Evolutionary conservation across 2,113 vertebrate genomes (phyloP), one percentile per base, ranked within the genome.

Genomic region (Glaucomys volans): DNA sequence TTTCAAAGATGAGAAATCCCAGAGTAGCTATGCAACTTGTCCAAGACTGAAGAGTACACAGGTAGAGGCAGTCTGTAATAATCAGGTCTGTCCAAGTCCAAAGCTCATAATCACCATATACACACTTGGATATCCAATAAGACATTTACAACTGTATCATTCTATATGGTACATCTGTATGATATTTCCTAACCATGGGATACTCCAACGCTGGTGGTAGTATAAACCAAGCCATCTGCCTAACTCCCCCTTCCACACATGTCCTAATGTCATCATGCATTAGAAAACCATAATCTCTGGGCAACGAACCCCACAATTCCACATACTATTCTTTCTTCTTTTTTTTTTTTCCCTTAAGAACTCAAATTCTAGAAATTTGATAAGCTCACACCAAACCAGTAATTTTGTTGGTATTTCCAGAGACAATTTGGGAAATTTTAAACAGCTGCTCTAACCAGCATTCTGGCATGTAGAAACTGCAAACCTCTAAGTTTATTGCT

Each of bases 301-400:
- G 30, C 22, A 84, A 92, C 12, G 18, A 90, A 62, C 12, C 44
- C 42, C 50, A 64, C n/a, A 76, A 52, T 69, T 62, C n/a, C 40
- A 83, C 28, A 80, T 18, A 59, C 10, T 57, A 5, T 26, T 83
- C 22, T 87, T 80, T 35, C n/a, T 18, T 64, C 57, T 47, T 26
- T 8, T 62, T 47, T 47, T 26, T 26, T 50, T 50, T 67, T 28
- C 82, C 37, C 18, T 22, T 50, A 69, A 79, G 14, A 30, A 12
- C 50, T 92, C 30, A 89, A 96, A 96, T 79, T 86, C 95, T 95
- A 94, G 57, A 83, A 94, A 83, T 84, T 84, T 89, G 71, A 90
- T 96, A 52, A 90, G 90, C 67, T 96, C 76, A 94, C 81, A 92
- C 4, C 32, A 93, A 94, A 59, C 40, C 54, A 71, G 69, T 80